Conservation (phyloP, 2,797 vertebrate species). For the Rhodeus uyekii region DNA sequence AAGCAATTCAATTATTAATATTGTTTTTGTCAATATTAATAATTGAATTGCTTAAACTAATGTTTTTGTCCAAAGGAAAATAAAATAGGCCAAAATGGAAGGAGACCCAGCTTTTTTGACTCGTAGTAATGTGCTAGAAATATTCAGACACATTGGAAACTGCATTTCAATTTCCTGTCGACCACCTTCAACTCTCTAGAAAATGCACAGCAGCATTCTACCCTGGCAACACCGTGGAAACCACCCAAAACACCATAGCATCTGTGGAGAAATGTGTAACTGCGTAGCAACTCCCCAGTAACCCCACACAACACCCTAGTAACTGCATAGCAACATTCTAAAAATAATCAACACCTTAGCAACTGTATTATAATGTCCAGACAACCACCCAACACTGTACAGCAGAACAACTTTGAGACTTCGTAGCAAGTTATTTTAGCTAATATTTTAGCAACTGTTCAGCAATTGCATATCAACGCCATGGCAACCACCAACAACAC, state of each 20-base stretch:
- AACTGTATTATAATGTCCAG: too few species aligned
- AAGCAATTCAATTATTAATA: too few species aligned
- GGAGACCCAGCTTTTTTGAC: not conserved
- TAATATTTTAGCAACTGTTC: not conserved
- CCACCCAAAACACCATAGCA: not conserved
- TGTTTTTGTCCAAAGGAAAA: not conserved
- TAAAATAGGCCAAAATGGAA: not conserved
- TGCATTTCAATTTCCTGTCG: accelerated
- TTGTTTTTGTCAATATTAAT: too few species aligned
- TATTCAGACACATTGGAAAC: not conserved
- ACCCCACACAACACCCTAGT: too few species aligned
- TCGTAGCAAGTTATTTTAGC: not conserved
- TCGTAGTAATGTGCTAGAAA: not conserved
- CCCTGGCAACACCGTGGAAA: not conserved
- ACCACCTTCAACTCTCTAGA: not conserved
- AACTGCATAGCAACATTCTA: too few species aligned
- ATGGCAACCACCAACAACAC: too few species aligned
- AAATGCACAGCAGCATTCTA: not conserved
- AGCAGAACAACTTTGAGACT: not conserved
- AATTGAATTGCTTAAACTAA: too few species aligned
- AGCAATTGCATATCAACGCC: too few species aligned
- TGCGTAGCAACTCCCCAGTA: too few species aligned
- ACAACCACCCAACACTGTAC: not conserved
- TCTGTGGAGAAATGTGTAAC: not conserved
- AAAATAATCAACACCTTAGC: too few species aligned